These are phyloP conservation scores for Erythrolamprus reginae DNA, from an alignment of 2,113 vertebrate genomes.

Conservation along the genomic window DNA sequence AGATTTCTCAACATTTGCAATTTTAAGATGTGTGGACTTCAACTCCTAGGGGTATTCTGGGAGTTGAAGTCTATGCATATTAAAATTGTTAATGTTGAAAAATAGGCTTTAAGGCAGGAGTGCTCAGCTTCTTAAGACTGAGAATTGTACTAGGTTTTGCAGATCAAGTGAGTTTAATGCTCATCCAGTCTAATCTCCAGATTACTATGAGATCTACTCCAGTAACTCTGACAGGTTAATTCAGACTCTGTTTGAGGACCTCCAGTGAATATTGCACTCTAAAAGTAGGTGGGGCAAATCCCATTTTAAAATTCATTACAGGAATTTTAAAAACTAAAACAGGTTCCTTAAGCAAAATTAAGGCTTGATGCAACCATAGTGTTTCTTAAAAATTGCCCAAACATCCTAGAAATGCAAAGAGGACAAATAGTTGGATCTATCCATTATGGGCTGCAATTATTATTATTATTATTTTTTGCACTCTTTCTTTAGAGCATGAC, in stretches of 20 bases:
- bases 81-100: not conserved
- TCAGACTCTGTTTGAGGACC: not conserved
- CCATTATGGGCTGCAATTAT: not conserved
- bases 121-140: not conserved
- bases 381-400: not conserved
- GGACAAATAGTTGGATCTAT: not conserved
- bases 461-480: not conserved
- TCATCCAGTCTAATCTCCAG: not conserved
- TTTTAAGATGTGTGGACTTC: not conserved
- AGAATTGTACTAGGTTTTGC: not conserved
- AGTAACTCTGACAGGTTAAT: not conserved
- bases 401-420: not conserved
- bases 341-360: not conserved
- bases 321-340: not conserved
- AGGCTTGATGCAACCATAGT: not conserved
- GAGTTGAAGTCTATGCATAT: not conserved
- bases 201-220: not conserved
- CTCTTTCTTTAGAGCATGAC: not conserved
- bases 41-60: not conserved
- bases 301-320: not conserved
- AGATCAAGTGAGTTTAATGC: not conserved
- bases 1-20: not conserved
- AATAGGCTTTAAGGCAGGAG: not conserved
- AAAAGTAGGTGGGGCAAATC: not conserved
- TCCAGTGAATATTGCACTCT: not conserved